These are phyloP conservation scores for Apogon talboti DNA, from an alignment of 2,797 vertebrate genomes.

Conservation along the genomic window DNA sequence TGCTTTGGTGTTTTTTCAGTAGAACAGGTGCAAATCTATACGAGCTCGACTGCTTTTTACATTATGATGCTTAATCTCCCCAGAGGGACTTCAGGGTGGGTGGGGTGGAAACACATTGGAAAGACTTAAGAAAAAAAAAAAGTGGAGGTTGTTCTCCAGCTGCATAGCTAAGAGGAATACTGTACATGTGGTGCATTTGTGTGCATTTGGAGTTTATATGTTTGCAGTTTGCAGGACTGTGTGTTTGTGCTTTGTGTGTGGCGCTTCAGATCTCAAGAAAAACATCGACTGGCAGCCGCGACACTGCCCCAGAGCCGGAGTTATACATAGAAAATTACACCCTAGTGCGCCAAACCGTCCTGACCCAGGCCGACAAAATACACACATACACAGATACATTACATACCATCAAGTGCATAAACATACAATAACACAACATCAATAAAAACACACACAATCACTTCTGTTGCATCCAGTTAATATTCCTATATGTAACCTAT, in stretches of 20 bases:
- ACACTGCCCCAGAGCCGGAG: slow-evolving; percentile 66
- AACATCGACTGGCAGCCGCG: slow-evolving; percentile 61
- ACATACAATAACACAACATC: neutral
- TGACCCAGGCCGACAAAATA: slow-evolving; percentile 53
- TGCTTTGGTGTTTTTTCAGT: slow-evolving; percentile 36
- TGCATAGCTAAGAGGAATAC: slow-evolving; percentile 14
- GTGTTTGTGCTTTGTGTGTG: slow-evolving; percentile 34
- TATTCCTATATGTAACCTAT: too few relatives aligned
- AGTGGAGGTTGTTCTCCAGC: neutral
- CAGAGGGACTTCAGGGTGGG: slow-evolving; percentile 16
- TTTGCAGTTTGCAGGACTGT: slow-evolving; percentile 13
- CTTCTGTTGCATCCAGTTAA: too few relatives aligned
- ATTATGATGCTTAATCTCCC: slow-evolving; percentile 58
- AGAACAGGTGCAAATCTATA: slow-evolving; percentile 63
- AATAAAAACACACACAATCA: neutral
- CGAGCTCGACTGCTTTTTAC: slow-evolving; percentile 32
- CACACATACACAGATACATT: slow-evolving; percentile 36
- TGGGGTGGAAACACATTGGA: slow-evolving; percentile 20
- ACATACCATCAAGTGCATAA: neutral
- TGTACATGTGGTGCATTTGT: neutral
- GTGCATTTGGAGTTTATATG: neutral
- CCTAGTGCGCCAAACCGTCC: slow-evolving; percentile 69
- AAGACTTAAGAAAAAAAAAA: slow-evolving; percentile 3
- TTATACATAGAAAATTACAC: slow-evolving; percentile 87
- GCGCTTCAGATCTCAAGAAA: slow-evolving; percentile 53